Percentiles rank a stretch among this genome's conserved stretches.
These are phyloP conservation scores for Nebria ingens DNA, from an alignment of 1,140 invertebrate species.

Conservation along the genomic window DNA sequence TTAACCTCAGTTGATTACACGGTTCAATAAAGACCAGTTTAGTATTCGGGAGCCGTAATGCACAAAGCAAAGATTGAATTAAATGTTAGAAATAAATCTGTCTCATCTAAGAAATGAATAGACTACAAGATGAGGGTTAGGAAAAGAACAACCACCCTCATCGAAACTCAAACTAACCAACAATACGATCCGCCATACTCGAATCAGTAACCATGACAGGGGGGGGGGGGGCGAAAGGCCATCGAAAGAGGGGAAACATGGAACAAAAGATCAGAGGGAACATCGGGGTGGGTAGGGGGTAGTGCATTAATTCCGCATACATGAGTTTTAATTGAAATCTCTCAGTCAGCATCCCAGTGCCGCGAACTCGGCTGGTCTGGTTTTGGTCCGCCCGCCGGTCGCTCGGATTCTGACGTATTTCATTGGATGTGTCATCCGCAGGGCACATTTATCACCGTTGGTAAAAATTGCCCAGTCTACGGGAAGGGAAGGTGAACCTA, in stretches of 20 bases:
- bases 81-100: background rate
- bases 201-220: background rate
- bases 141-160: too few species aligned
- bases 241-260: background rate
- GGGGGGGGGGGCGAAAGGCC: background rate
- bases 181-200: too few species aligned
- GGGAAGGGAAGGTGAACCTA: background rate
- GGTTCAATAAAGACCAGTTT: too few species aligned
- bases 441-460: background rate
- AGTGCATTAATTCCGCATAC: slow-evolving; percentile 9
- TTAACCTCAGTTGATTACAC: too few species aligned
- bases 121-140: too few species aligned
- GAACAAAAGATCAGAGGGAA: too few species aligned
- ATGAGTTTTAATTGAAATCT: slow-evolving; percentile 9
- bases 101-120: too few species aligned
- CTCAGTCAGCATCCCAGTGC: slow-evolving; percentile 1
- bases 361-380: background rate
- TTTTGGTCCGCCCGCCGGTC: background rate
- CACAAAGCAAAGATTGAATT: background rate
- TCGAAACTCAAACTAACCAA: background rate
- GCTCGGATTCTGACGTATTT: slow-evolving; percentile 6
- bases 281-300: background rate
- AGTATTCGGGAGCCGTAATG: too few species aligned
- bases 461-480: background rate
- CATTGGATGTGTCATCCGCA: slow-evolving; percentile 8